phyloP scores from a whole-genome alignment of 1,140 invertebrate genomes.

The Bombus affinis region DNA sequence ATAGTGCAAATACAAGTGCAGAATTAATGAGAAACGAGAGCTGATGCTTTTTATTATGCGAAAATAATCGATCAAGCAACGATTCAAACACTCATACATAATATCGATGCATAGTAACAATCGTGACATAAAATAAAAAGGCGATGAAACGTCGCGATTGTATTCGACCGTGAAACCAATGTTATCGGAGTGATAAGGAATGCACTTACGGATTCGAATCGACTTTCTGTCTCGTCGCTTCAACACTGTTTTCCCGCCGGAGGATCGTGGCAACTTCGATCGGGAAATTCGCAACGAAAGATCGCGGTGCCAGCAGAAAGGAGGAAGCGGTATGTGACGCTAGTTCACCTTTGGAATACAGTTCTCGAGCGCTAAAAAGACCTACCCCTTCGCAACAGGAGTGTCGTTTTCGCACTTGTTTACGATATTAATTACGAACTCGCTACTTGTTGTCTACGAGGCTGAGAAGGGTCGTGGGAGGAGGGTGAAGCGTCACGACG shows the following conservation, averaged over 20 bases:
- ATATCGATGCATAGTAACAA: not conserved
- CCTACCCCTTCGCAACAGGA: not conserved
- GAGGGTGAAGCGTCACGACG: not conserved
- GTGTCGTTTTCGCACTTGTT: conserved; percentile 4
- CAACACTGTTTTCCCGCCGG: conserved; percentile 3
- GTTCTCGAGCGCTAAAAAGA: conserved; percentile 1
- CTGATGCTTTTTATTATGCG: not conserved
- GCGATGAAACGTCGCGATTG: no score
- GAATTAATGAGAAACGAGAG: not conserved
- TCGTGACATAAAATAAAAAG: not conserved
- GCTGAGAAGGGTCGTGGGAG: not conserved
- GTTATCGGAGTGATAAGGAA: not conserved
- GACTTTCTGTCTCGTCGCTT: conserved; percentile 27
- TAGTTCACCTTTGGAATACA: not conserved
- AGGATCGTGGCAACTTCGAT: not conserved
- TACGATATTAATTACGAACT: conserved; percentile 18
- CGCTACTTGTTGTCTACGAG: conserved; percentile 3
- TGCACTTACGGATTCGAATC: conserved; percentile 29
- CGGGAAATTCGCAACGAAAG: not conserved
- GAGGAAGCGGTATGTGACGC: not conserved
- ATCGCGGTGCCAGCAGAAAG: not conserved
- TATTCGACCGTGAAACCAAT: not conserved
- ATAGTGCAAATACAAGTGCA: not conserved
- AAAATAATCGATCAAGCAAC: not conserved
- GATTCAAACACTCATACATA: no score